phyloP scores from a whole-genome alignment of 2,888 invertebrate genomes.

The Pachydiplax longipennis region DNA sequence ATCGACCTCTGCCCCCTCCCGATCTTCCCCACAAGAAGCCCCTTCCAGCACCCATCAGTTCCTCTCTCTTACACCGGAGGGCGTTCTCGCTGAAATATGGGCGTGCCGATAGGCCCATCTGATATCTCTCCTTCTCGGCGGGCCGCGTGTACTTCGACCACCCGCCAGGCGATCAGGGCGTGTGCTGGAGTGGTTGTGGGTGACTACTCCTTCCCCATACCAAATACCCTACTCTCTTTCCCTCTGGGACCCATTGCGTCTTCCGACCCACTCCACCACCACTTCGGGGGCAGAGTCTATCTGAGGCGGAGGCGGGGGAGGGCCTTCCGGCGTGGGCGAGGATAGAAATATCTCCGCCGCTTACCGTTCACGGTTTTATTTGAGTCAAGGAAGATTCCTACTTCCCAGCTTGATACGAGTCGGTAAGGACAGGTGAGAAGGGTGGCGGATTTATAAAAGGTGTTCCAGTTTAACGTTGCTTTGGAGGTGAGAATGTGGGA shows the following conservation, averaged over 20 bases:
- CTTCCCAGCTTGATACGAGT: neutral
- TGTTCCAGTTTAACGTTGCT: neutral
- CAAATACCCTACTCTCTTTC: neutral
- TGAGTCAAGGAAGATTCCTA: neutral
- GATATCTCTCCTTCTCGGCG: conserved; percentile 23
- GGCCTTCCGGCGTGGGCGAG: conserved; percentile 38
- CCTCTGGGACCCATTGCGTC: neutral
- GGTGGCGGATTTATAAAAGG: neutral
- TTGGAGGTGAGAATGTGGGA: neutral
- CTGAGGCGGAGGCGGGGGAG: neutral
- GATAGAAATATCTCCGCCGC: conserved; percentile 23
- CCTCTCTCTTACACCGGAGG: conserved; percentile 25
- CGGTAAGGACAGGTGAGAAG: neutral
- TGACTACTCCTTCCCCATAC: neutral
- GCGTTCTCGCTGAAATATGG: conserved; percentile 43
- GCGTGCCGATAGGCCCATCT: conserved; percentile 44
- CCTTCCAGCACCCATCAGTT: conserved; percentile 7
- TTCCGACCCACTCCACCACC: neutral
- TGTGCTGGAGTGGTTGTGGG: conserved; percentile 26
- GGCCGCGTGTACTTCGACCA: conserved; percentile 36
- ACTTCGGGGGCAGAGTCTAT: conserved; percentile 21
- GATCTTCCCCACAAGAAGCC: neutral
- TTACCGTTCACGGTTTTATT: conserved; percentile 29
- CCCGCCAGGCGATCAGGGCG: conserved; percentile 40
- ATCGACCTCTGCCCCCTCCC: neutral